Percentiles rank a stretch among this genome's conserved stretches.
These are phyloP conservation scores for Periparus ater DNA, from an alignment of 2,797 vertebrate genomes.

Conservation along the genomic window DNA sequence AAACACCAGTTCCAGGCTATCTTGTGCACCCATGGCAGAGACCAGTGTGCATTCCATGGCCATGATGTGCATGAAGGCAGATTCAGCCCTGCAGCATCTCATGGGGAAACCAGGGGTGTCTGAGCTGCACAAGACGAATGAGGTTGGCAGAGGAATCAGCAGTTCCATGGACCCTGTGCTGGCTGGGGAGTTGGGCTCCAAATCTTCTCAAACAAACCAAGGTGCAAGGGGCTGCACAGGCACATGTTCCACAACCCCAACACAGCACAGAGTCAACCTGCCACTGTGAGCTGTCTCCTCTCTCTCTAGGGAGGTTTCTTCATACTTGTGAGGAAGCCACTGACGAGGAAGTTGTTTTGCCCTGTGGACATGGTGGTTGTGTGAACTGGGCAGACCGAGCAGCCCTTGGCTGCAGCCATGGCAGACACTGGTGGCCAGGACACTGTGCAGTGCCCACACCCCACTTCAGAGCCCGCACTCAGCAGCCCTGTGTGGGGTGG, in stretches of 20 bases:
- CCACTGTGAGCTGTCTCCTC: not conserved
- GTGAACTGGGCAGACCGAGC: not conserved
- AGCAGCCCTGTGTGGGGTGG: not conserved
- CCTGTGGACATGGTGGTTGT: fast-evolving
- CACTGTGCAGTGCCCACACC: not conserved
- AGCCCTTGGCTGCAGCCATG: not conserved
- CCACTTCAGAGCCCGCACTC: fast-evolving
- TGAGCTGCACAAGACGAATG: not conserved
- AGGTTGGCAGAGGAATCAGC: not conserved
- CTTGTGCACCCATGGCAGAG: not conserved
- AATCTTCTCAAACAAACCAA: not conserved
- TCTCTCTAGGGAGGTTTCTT: not conserved
- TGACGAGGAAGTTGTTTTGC: not conserved
- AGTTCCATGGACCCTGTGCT: not conserved
- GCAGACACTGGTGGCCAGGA: not conserved
- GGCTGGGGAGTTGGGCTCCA: not conserved
- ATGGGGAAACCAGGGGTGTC: not conserved
- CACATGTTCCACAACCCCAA: fast-evolving
- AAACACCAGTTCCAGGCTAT: not conserved
- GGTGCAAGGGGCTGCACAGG: fast-evolving
- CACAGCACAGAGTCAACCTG: fast-evolving
- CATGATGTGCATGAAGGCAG: not conserved
- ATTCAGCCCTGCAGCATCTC: not conserved
- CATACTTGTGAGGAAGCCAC: not conserved
- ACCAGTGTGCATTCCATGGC: not conserved